These are phyloP conservation scores for Ambastaia sidthimunki DNA, from an alignment of 2,797 vertebrate genomes.

Conservation along the genomic window DNA sequence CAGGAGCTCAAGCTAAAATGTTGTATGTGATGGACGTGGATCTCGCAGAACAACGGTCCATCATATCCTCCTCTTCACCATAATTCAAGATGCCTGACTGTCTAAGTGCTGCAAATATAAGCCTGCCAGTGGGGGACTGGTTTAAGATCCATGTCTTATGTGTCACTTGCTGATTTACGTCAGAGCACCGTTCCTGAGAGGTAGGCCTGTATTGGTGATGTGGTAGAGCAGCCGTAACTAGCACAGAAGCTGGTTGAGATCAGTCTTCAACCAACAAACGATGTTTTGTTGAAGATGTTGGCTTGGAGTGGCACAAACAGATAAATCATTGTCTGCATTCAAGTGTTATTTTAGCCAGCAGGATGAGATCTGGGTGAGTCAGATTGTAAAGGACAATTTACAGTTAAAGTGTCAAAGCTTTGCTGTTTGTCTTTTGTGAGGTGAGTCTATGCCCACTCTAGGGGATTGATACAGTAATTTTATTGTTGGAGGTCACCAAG, in stretches of 20 bases:
- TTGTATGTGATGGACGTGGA: neutral
- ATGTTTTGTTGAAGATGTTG: neutral
- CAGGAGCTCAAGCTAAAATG: constrained; percentile 19
- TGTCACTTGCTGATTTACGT: constrained; percentile 6
- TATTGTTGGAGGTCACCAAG: neutral
- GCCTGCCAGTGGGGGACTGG: constrained; percentile 20
- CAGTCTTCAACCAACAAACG: constrained; percentile 4
- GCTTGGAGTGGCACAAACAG: constrained; percentile 10
- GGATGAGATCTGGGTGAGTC: constrained; percentile 18
- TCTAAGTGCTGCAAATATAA: constrained; percentile 30
- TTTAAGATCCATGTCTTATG: constrained; percentile 22
- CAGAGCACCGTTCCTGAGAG: constrained; percentile 5
- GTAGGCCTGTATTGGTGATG: neutral
- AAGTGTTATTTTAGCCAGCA: constrained; percentile 20
- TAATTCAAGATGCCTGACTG: neutral
- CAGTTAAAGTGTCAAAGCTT: constrained; percentile 2
- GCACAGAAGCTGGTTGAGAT: neutral
- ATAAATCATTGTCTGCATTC: constrained; percentile 26
- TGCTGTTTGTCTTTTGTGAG: constrained; percentile 5
- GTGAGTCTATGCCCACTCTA: neutral
- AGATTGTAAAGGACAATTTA: constrained; percentile 16
- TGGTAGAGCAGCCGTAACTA: constrained; percentile 10
- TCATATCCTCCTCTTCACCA: constrained; percentile 4
- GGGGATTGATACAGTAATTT: neutral
- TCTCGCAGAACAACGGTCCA: neutral